Evolutionary conservation across 2,113 vertebrate genomes (phyloP).

Genomic region (Fukomys damarensis): DNA sequence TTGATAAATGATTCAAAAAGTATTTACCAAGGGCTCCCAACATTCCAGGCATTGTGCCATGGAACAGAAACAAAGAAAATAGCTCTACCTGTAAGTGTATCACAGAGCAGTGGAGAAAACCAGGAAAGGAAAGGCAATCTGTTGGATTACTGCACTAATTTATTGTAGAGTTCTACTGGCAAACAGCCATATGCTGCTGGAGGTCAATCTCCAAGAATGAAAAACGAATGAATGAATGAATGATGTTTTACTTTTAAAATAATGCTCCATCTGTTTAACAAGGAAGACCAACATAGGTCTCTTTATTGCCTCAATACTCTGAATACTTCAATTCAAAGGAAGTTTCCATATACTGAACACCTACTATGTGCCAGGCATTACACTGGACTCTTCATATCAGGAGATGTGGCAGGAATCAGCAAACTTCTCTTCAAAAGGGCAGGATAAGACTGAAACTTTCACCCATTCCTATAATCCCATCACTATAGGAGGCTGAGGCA

Average conservation of each 20-base stretch:
- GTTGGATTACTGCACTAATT: not conserved
- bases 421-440: not conserved
- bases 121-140: not conserved
- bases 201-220: not conserved
- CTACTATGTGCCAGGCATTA: not conserved
- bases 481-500: not conserved
- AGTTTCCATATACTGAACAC: not conserved
- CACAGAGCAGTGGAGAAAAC: not conserved
- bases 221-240: not conserved
- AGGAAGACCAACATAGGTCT: not conserved
- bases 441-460: not conserved
- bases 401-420: not conserved
- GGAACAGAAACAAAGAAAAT: not conserved
- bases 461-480: not conserved
- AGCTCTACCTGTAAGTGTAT: not conserved
- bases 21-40: not conserved
- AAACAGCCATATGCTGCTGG: not conserved
- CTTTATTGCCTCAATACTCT: not conserved
- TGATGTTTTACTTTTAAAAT: not conserved
- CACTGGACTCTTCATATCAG: not conserved
- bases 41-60: not conserved
- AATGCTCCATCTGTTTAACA: not conserved
- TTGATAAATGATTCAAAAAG: conserved; percentile 8
- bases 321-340: not conserved
- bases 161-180: not conserved